A percentile compares a stretch with the other conserved stretches of the same genome.
Conservation (phyloP, 2,113 vertebrate genomes). For the Etheostoma spectabile region DNA sequence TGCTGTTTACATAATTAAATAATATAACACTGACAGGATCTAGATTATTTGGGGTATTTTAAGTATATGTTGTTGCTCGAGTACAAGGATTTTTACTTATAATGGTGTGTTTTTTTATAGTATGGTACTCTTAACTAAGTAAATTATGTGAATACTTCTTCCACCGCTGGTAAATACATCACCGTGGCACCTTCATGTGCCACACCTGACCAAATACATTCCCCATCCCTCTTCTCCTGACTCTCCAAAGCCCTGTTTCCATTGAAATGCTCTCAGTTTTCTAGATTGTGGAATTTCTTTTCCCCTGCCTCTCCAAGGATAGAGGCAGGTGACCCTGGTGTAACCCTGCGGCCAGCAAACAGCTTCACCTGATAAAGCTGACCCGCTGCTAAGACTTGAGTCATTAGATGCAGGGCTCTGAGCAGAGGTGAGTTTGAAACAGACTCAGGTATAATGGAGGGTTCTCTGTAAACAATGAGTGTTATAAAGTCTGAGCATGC, state of each 20-base stretch:
- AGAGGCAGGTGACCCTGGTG: slow-evolving; percentile 75
- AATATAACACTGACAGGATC: neutral
- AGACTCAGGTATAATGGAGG: slow-evolving; percentile 69
- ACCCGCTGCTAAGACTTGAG: slow-evolving; percentile 87
- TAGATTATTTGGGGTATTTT: neutral
- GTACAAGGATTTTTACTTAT: slow-evolving; percentile 9
- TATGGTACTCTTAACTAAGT: slow-evolving; percentile 21
- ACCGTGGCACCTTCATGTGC: slow-evolving; percentile 61
- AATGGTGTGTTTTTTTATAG: neutral
- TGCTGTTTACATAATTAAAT: neutral
- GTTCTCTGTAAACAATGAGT: slow-evolving; percentile 77
- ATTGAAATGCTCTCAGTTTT: slow-evolving; percentile 65
- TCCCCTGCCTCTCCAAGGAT: slow-evolving; percentile 50
- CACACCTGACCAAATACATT: slow-evolving; percentile 85
- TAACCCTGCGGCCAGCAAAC: slow-evolving; percentile 88
- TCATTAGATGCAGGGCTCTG: slow-evolving; percentile 85
- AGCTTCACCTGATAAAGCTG: slow-evolving; percentile 89
- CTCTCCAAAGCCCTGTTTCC: slow-evolving; percentile 63
- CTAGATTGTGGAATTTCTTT: slow-evolving; percentile 77
- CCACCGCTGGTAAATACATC: slow-evolving; percentile 45
- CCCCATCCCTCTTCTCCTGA: slow-evolving; percentile 75
- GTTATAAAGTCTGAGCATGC: slow-evolving; percentile 76
- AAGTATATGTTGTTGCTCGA: neutral
- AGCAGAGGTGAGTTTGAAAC: slow-evolving; percentile 69
- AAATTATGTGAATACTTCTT: slow-evolving; percentile 6